These are phyloP conservation scores for Ictalurus punctatus DNA, from an alignment of 2,113 vertebrate genomes.

Conservation along the genomic window DNA sequence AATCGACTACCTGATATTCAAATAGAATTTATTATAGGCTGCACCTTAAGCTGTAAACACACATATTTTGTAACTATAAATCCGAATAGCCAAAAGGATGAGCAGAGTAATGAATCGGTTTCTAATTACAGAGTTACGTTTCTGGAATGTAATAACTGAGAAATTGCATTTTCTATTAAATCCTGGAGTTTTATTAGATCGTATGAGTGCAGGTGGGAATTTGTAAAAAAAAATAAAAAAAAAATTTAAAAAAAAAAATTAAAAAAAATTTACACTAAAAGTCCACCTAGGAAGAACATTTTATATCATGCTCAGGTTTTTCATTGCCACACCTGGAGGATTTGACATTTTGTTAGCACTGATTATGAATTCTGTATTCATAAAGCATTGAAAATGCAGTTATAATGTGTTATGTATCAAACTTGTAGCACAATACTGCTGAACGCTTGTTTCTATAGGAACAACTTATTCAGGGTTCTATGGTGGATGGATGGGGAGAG, in stretches of 20 bases:
- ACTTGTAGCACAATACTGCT: not conserved
- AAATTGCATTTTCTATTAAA: slow-evolving; percentile 22
- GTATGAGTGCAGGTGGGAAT: not conserved
- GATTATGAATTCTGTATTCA: not conserved
- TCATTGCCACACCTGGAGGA: not conserved
- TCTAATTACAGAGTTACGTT: slow-evolving; percentile 7
- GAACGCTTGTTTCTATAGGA: not conserved
- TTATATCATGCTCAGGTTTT: not conserved
- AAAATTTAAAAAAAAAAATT: no score
- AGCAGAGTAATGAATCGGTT: slow-evolving; percentile 8
- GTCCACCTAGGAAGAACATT: not conserved
- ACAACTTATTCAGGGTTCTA: not conserved
- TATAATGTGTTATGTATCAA: not conserved
- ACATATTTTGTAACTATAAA: not conserved
- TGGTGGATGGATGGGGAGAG: not conserved
- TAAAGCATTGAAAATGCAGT: not conserved
- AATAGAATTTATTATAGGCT: slow-evolving; percentile 7
- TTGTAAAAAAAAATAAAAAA: no score
- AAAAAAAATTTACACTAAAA: not conserved
- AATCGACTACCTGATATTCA: not conserved
- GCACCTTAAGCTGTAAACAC: slow-evolving; percentile 26
- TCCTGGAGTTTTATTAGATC: slow-evolving; percentile 20
- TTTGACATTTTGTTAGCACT: not conserved
- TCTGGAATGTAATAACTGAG: slow-evolving; percentile 9
- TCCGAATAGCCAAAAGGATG: slow-evolving; percentile 3